Evolutionary conservation across 30 jellyfish, hydroid and myxozoan species (phyloP), one percentile per base, ranked within the genome.

Genomic region (Hydractinia symbiolongicarpus): DNA sequence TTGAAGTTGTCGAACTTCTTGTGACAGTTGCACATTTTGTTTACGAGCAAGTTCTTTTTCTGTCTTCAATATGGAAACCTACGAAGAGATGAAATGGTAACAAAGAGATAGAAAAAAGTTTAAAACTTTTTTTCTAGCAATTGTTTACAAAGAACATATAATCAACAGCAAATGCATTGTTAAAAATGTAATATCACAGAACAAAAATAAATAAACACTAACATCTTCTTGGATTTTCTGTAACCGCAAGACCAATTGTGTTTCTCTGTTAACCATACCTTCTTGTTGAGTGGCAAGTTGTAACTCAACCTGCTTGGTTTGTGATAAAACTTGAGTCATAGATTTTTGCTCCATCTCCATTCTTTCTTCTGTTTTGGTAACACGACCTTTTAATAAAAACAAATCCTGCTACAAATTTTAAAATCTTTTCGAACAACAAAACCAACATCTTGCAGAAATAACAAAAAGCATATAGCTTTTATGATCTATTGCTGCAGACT

Each of bases 271-370:
- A 51, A 51, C 81, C 75, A 82, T 16, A 8, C 62, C 82, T 71
- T 82, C 87, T 56, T 82, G 90, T 60, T 82, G 90, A 19, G 58
- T 53, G 58, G 57, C 67, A 7, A 82, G 80, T 53, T 19, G 71
- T 13, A 73, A 16, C 73, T 82, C 90, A 7, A 82, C 90, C 73
- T 82, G 88, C 50, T 82, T 82, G 6, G 90, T 89, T 54, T 82
- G 90, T 5, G 61, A 44, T 14, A 82, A 16, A 20, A 82, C 83
- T 6, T 51, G 50, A 40, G 87, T 14, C 64, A 82, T 16, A 10
- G 88, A n/a, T 16, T 73, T 82, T 66, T 51, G 30, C 58, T 82
- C 90, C n/a, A 82, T 20, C n/a, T 69, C 90, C 64, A 82, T 73
- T 20, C 71, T 50, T 61, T 82, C 90, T 57, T 82, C 90, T 11